phyloP scores from a whole-genome alignment of 2,888 invertebrate genomes.

The Chironomus riparius region DNA sequence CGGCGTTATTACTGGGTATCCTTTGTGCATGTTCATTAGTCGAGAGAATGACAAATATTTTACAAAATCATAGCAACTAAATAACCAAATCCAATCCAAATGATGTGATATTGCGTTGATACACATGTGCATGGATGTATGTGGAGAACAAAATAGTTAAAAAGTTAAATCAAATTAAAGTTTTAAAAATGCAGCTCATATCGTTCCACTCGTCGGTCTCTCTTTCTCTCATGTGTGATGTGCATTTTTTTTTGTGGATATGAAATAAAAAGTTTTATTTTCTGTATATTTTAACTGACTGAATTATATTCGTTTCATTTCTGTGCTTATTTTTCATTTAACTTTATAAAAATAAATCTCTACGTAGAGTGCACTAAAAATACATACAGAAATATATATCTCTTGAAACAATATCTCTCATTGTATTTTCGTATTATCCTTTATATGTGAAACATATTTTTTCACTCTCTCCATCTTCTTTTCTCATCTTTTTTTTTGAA shows the following conservation, averaged over 20 bases:
- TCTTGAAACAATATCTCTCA: no score
- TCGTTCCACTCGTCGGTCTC: neutral
- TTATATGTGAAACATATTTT: no score
- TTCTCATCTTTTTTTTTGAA: no score
- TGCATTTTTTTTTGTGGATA: neutral
- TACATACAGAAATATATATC: no score
- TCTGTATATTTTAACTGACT: conserved; percentile 15
- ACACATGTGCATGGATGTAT: neutral
- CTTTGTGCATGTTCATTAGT: no score
- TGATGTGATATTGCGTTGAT: conserved; percentile 4
- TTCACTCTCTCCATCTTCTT: no score
- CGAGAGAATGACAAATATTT: no score
- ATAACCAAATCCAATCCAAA: neutral
- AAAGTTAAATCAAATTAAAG: conserved; percentile 26
- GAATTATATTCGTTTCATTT: conserved; percentile 19
- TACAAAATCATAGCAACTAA: neutral
- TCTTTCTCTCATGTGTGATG: neutral
- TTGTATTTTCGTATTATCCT: no score
- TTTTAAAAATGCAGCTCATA: conserved; percentile 18
- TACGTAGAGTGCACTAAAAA: neutral
- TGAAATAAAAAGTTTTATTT: neutral
- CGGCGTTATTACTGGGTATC: no score
- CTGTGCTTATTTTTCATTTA: conserved; percentile 27
- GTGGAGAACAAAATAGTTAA: neutral
- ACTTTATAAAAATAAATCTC: conserved; percentile 26